Evolutionary conservation across 1,140 invertebrate species (phyloP).

Genomic region (Myzus persicae): DNA sequence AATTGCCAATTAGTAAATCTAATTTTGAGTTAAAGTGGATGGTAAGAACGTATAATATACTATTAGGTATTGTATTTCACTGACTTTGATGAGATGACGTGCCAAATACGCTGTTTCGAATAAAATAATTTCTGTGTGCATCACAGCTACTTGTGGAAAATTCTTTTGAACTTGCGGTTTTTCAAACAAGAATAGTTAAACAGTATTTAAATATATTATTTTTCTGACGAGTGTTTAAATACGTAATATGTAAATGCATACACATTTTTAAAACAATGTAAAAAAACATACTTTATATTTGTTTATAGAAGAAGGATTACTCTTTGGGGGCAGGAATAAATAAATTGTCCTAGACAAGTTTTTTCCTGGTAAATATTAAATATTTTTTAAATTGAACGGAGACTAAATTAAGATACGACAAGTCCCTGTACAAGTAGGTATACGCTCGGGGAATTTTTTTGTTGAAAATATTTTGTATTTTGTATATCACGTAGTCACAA

Average conservation of each 20-base stretch:
- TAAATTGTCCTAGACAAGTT: background rate
- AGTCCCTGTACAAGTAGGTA: background rate
- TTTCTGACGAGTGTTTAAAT: background rate
- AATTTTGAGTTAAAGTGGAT: too few relatives aligned
- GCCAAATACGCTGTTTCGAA: too few relatives aligned
- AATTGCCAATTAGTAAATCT: too few relatives aligned
- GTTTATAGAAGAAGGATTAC: too few relatives aligned
- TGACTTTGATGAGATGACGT: too few relatives aligned
- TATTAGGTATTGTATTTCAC: too few relatives aligned
- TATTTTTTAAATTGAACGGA: background rate
- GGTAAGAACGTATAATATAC: too few relatives aligned
- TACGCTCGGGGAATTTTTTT: background rate
- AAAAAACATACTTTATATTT: too few relatives aligned
- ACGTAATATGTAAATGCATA: background rate
- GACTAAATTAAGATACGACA: background rate
- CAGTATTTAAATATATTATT: background rate
- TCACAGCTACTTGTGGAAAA: too few relatives aligned
- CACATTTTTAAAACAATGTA: too few relatives aligned
- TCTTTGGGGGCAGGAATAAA: background rate
- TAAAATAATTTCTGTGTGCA: too few relatives aligned
- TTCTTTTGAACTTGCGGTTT: too few relatives aligned
- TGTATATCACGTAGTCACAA: background rate
- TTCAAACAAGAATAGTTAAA: background rate
- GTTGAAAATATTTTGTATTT: background rate
- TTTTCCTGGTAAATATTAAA: background rate